These are phyloP conservation scores for Drosophila rubida DNA, from an alignment of 2,888 invertebrate genomes.

Conservation along the genomic window DNA sequence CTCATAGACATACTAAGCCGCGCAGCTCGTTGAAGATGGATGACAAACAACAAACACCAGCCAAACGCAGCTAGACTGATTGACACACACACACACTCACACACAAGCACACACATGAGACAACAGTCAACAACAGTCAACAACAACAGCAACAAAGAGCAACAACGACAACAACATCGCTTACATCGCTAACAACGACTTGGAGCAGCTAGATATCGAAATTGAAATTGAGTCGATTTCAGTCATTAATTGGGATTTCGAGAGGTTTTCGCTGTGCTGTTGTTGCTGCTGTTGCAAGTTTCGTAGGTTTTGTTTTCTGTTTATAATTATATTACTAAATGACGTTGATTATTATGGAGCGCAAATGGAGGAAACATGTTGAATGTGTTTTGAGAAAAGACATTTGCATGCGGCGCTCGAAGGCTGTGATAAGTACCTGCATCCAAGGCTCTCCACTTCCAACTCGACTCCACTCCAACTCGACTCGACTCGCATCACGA, in stretches of 20 bases:
- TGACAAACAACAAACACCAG: slow-evolving; percentile 44
- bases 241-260: slow-evolving; percentile 40
- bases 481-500: slow-evolving; percentile 35
- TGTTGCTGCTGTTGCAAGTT: slow-evolving; percentile 19
- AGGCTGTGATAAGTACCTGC: slow-evolving; percentile 85
- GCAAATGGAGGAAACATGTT: slow-evolving; percentile 80
- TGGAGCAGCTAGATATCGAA: slow-evolving; percentile 24
- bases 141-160: slow-evolving; percentile 19
- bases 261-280: slow-evolving; percentile 6
- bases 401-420: slow-evolving; percentile 82
- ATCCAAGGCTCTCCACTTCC: slow-evolving; percentile 56
- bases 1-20: slow-evolving; percentile 67
- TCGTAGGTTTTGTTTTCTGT: slow-evolving; percentile 57
- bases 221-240: slow-evolving; percentile 44
- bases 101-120: slow-evolving; percentile 21
- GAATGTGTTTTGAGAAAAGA: slow-evolving; percentile 76
- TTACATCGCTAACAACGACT: slow-evolving; percentile 14
- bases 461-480: slow-evolving; percentile 26
- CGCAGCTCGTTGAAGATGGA: slow-evolving; percentile 51
- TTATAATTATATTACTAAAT: slow-evolving; percentile 76
- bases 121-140: slow-evolving; percentile 24
- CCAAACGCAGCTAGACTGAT: slow-evolving; percentile 74
- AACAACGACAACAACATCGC: slow-evolving; percentile 16
- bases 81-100: slow-evolving; percentile 53
- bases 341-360: slow-evolving; percentile 79